Evolutionary conservation across 2,113 vertebrate genomes (phyloP), one percentile per base, ranked within the genome.

Genomic region (Pterocles orientalis): DNA sequence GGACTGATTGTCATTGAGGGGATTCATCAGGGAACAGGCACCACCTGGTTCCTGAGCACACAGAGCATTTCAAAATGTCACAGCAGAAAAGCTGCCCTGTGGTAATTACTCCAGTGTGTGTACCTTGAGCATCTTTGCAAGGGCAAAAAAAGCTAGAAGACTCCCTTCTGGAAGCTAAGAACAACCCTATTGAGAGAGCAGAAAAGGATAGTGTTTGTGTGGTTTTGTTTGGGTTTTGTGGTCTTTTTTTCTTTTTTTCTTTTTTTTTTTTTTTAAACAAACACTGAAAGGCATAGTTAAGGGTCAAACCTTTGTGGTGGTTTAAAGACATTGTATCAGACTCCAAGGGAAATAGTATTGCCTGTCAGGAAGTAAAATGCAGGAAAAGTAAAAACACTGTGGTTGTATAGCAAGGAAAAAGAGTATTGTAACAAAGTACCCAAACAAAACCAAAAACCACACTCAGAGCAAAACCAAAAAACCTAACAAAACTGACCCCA

Each of bases 61-160:
- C 28, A 23, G 51, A 48, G 43, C 33, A 14, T 72, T 95, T 65
- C 33, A 50, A 48, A 80, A 39, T 29, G 17, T 64, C 34, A 16
- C 21, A 3, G 34, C 29, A 50, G 31, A 68, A 78, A 41, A 82
- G n/a, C 48, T 83, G 58, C 13, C 29, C 54, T 57, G 20, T 69
- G 57, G 18, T 34, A 33, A 26, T 14, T 56, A 7, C 33, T 29
- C 13, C 23, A 47, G 25, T 0, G 0, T 18, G 8, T 3, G 3
- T 39, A n/a, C 64, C 65, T 34, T 77, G 41, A 69, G 36, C 50
- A 18, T 58, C 72, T 75, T 47, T 84, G 13, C 36, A 43, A 47
- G 25, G 48, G 15, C 33, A 58, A 2, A 31, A 60, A 9, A 43
- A 71, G 16, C 29, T 29, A 16, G n/a, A 29, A 33, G 5, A 10